Percentiles rank a stretch among this genome's conserved stretches.
Conservation (phyloP, 1,140 invertebrate species). For the Thaumatotibia leucotreta region DNA sequence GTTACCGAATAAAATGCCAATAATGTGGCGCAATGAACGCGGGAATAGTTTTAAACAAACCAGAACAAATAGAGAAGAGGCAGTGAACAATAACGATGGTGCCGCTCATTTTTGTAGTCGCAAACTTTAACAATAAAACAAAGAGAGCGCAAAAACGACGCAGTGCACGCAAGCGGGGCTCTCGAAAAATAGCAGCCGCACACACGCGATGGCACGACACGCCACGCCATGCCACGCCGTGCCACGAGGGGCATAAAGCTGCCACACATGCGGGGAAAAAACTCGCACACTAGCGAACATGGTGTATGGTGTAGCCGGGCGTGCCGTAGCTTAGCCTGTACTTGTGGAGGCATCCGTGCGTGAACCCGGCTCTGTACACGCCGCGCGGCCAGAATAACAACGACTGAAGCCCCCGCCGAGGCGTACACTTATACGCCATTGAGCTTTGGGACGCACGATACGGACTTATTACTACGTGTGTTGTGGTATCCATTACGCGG, state of each 20-base stretch:
- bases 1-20: conserved; percentile 44
- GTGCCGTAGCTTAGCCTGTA: conserved; percentile 34
- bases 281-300: conserved; percentile 36
- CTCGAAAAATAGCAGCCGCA: conserved; percentile 52
- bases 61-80: conserved; percentile 35
- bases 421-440: background rate
- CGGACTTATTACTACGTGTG: conserved; percentile 57
- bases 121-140: conserved; percentile 60
- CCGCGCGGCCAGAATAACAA: background rate
- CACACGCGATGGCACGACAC: conserved; percentile 35
- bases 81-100: conserved; percentile 53
- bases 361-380: conserved; percentile 31
- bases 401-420: background rate
- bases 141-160: conserved; percentile 55
- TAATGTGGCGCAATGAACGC: conserved; percentile 24
- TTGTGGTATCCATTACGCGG: conserved; percentile 66
- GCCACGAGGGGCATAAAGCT: conserved; percentile 37
- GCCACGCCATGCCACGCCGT: conserved; percentile 27
- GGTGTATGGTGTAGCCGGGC: conserved; percentile 21
- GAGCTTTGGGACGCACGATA: conserved; percentile 5
- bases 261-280: conserved; percentile 46
- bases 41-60: conserved; percentile 35
- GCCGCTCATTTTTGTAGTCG: conserved; percentile 50
- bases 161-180: conserved; percentile 45
- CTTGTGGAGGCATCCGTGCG: conserved; percentile 57